Conservation (phyloP, 2,888 invertebrate genomes). For the Poecilus cupreus region DNA sequence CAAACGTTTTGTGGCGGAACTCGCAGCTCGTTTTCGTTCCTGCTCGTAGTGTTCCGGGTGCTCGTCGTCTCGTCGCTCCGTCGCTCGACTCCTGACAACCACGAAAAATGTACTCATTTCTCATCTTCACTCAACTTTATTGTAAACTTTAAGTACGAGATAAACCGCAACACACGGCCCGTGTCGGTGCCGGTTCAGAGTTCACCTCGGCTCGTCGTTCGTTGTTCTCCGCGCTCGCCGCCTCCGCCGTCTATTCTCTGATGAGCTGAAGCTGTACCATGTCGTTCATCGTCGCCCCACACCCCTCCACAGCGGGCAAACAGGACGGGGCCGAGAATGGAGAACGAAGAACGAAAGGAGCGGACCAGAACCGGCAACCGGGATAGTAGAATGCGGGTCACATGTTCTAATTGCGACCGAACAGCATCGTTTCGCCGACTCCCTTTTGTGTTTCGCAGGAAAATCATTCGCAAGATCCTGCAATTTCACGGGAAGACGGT, state of each 20-base stretch:
- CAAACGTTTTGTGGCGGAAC: background rate
- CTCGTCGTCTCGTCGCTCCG: background rate
- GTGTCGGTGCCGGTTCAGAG: conserved; percentile 20
- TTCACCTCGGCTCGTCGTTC: conserved; percentile 29
- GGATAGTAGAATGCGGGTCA: conserved; percentile 42
- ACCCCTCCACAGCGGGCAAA: background rate
- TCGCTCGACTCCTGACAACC: conserved; percentile 65
- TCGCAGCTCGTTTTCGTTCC: background rate
- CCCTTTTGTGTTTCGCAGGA: conserved; percentile 52
- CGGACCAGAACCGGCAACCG: background rate
- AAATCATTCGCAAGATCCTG: conserved; percentile 55
- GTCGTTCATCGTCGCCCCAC: background rate
- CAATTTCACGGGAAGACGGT: conserved; percentile 49
- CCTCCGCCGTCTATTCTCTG: conserved; percentile 15
- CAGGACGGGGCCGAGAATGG: background rate
- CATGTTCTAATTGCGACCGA: conserved; percentile 50
- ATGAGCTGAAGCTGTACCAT: background rate
- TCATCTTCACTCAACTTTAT: conserved; percentile 69
- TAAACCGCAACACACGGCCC: conserved; percentile 64
- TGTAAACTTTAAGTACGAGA: conserved; percentile 67
- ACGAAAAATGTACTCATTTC: conserved; percentile 69
- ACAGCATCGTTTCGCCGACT: conserved; percentile 10
- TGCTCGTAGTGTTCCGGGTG: background rate
- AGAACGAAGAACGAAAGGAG: background rate
- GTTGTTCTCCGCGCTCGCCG: conserved; percentile 16